Evolutionary conservation across 2,888 invertebrate genomes (phyloP), one percentile per base, ranked within the genome.

Genomic region (Gandaritis pyraliata): DNA sequence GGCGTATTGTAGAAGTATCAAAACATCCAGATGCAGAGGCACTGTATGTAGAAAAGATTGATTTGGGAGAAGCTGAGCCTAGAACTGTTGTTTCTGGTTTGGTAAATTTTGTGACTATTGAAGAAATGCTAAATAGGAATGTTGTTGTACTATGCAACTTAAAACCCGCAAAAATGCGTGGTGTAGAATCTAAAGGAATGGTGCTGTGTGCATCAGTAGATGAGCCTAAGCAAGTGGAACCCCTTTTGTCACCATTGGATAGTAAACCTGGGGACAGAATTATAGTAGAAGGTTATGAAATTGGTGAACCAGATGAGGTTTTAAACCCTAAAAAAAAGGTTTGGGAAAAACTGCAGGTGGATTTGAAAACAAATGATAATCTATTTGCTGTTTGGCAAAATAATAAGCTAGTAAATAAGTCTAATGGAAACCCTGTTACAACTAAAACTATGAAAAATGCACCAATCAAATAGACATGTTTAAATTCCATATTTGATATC

Each of bases 111-210:
- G 96, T 98, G 15, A 95, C 98, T 11, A 93, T 97, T 55, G 97
- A 98, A 78, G 95, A 98, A 87, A 97, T 99, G 96, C 94, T 96
- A 77, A 94, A 98, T 76, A 94, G 98, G 62, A 92, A 97, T 86
- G 99, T 98, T 5, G 96, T 99, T 4, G 97, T 99, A 2, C 90
- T 99, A 52, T 98, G 98, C 74, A 99, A 99, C 87, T 93, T 99
- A 52, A 99, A 99, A 90, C 96, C 99, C 39, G 98, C 98, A 12
- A 99, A 98, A 93, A 97, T 99, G 95, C 94, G 98, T 69, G 98
- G 98, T 52, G 92, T 98, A 30, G 95, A 96, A 72, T 98, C 98
- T 0, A 95, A 96, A 81, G 98, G 98, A 65, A 98, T 98, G 98
- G 96, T 98, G 39, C 92, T 98, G 50, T 98, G 98, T 92, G 97